Base-by-base conservation (phyloP, 2,888 invertebrate genomes). In the Blera fallax region DNA sequence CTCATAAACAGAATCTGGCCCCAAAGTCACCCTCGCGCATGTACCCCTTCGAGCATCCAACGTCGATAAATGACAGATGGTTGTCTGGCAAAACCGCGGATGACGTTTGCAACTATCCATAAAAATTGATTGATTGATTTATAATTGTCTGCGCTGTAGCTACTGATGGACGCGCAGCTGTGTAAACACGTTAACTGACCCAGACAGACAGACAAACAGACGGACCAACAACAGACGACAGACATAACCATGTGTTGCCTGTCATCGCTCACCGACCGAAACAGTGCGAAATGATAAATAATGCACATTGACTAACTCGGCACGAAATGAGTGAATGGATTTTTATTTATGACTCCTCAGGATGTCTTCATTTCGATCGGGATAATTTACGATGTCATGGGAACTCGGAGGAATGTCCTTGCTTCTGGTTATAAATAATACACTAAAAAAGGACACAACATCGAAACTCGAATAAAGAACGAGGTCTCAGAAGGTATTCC, bases 121-220 rank as follows among this genome's bases (percentile, higher is more conserved):
- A 64, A 74, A 58, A 64, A 48, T 69, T 84, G 84, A 84, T 70
- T 84, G 84, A 84, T 80, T 84, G 84, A 84, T 84, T 84, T 84
- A 84, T 76, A 84, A 84, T 84, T 84, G 79, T 84, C 79, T 84
- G 84, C 32, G 14, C 14, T 40, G 56, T 52, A 32, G 40, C 80
- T 80, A 70, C 84, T 52, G 78, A 69, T 78, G 58, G 76, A 58
- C 48, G 54, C 69, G 43, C 64, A 64, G 18, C 69, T 69, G 18
- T 79, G n/a, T 54, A 40, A 43, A 60, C 72, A 50, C 37, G n/a
- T 27, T 27, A 37, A 65, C 48, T 52, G 69, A 34, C 69, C 40
- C 65, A 78, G 78, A 43, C 78, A 78, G 70, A 52, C 78, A 78
- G 64, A 64, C 78, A 78, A 58, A 64, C 60, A 45, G 80, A 74